A percentile compares a stretch with the other conserved stretches of the same genome.
Evolutionary conservation across 2,888 invertebrate species (phyloP).

Genomic region (Perizoma affinitatum): DNA sequence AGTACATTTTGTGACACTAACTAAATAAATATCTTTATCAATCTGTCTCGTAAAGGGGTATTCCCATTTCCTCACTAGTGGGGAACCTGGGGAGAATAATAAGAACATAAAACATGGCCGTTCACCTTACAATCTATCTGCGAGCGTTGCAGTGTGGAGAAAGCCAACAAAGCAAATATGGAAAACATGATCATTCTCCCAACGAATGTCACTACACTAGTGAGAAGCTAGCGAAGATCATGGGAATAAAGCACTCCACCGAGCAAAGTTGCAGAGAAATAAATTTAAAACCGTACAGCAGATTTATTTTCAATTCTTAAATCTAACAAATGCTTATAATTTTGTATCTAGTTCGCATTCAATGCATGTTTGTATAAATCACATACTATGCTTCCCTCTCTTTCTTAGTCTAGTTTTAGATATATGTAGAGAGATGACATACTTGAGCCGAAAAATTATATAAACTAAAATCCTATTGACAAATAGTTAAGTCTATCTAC

Average conservation of each 20-base stretch:
- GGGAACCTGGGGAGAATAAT: no score
- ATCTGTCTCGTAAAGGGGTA: no score
- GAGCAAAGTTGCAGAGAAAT: neutral
- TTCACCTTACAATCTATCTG: no score
- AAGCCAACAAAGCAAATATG: no score
- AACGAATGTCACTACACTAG: neutral
- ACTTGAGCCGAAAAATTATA: neutral
- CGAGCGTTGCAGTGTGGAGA: no score
- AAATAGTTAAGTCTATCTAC: no score
- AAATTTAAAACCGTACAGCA: neutral
- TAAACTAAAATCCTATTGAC: neutral
- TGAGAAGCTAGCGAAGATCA: neutral
- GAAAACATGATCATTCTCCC: no score
- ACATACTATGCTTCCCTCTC: neutral
- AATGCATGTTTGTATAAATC: conserved; percentile 13
- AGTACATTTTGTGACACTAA: no score
- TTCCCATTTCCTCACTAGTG: no score
- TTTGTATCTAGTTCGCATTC: conserved; percentile 29
- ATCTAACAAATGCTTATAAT: conserved; percentile 30
- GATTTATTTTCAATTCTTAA: conserved; percentile 4
- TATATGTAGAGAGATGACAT: neutral
- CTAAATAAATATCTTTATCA: no score
- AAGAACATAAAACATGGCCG: no score
- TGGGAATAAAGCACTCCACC: no score
- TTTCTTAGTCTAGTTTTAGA: neutral